Conservation (phyloP, 2,888 invertebrate genomes). For the Spatulosminthurus flaviceps region DNA sequence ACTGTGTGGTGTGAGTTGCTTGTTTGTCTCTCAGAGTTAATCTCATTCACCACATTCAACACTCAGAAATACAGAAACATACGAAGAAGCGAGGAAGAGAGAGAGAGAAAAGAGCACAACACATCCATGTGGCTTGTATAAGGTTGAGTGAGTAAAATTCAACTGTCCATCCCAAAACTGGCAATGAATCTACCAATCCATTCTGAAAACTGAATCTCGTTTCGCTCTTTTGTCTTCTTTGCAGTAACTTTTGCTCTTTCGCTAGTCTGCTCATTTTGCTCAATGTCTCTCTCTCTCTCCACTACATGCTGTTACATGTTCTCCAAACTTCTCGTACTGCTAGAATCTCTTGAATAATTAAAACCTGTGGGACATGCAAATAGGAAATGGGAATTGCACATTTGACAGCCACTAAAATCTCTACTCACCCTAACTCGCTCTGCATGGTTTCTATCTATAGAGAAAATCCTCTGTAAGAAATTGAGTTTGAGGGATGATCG, state of each 20-base stretch:
- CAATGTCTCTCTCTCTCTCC: constrained; percentile 12
- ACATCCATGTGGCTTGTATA: constrained; percentile 22
- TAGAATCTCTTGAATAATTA: constrained; percentile 62
- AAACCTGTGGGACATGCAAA: constrained; percentile 64
- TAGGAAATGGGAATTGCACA: constrained; percentile 62
- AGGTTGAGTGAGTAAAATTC: constrained; percentile 28
- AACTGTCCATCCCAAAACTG: constrained; percentile 10
- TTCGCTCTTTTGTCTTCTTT: constrained; percentile 8
- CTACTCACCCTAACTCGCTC: constrained; percentile 42
- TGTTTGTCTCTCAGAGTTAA: constrained; percentile 17
- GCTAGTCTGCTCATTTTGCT: neutral
- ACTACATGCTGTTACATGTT: neutral
- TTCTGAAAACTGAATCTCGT: constrained; percentile 20
- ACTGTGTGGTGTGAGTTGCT: constrained; percentile 11
- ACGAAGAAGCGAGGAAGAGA: neutral
- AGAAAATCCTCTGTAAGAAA: constrained; percentile 36
- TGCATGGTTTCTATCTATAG: constrained; percentile 48
- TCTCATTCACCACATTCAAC: constrained; percentile 39
- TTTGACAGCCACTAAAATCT: constrained; percentile 43
- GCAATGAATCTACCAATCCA: constrained; percentile 19
- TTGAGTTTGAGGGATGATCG: constrained; percentile 32
- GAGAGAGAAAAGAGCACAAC: neutral
- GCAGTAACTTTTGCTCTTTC: neutral
- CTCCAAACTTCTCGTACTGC: constrained; percentile 6
- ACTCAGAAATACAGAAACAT: neutral